Evolutionary conservation across 2,113 vertebrate genomes (phyloP).

Genomic region (Cinclus mexicanus): DNA sequence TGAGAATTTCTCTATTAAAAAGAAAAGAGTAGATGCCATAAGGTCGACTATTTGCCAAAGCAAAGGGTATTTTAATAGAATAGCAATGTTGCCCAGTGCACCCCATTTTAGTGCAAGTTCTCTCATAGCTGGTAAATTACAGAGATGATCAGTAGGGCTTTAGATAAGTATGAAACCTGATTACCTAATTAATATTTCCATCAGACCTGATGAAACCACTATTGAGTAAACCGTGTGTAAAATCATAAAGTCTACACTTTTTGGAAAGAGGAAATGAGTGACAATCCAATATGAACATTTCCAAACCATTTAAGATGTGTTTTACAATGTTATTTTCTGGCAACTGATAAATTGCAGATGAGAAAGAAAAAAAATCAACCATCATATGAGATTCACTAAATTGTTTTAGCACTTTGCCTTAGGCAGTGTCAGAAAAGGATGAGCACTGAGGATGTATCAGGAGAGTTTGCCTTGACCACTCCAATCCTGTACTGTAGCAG

Average conservation of each 20-base stretch:
- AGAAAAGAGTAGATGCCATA: background rate
- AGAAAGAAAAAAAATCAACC: background rate
- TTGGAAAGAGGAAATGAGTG: background rate
- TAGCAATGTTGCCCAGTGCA: background rate
- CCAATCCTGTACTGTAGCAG: background rate
- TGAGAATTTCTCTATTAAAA: background rate
- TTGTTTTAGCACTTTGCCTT: background rate
- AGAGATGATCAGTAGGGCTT: background rate
- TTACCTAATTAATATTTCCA: background rate
- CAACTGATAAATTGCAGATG: background rate
- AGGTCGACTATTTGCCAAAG: background rate
- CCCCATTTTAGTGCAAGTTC: background rate
- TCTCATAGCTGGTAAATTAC: background rate
- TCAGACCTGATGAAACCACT: background rate
- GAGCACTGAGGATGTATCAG: background rate
- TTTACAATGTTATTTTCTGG: background rate
- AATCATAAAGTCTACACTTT: background rate
- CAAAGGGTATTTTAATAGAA: background rate
- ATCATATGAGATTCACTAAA: background rate
- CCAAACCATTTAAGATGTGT: background rate
- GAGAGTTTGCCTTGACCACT: background rate
- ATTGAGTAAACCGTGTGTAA: background rate
- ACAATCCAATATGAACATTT: background rate
- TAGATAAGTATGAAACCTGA: background rate
- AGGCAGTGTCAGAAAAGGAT: background rate